phyloP scores from a whole-genome alignment of 1,140 invertebrate species.

The Sitophilus oryzae region DNA sequence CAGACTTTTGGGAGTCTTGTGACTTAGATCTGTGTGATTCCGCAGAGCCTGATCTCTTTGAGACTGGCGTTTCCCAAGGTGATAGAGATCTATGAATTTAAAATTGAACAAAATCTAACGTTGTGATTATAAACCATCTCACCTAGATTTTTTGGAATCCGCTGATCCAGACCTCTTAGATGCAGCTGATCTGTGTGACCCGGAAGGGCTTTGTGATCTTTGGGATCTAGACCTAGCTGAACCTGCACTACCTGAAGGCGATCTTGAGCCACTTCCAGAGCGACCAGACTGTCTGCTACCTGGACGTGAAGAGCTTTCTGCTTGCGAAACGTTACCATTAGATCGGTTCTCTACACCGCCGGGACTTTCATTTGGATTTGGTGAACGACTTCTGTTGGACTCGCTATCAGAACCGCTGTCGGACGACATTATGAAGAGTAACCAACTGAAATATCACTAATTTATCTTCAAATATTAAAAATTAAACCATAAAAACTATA shows the following conservation, averaged over 20 bases:
- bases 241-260: constrained; percentile 12
- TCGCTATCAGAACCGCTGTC: constrained; percentile 6
- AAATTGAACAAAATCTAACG: not conserved
- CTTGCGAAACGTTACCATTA: not conserved
- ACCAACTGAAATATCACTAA: too few species aligned
- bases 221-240: constrained; percentile 21
- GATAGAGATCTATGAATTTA: not conserved
- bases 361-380: not conserved
- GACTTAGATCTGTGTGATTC: constrained; percentile 31
- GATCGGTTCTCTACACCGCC: not conserved
- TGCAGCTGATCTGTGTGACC: constrained; percentile 21
- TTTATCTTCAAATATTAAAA: too few species aligned
- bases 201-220: constrained; percentile 15
- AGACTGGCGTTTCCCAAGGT: constrained; percentile 26
- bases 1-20: constrained; percentile 36
- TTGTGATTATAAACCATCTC: constrained; percentile 15
- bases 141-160: constrained; percentile 35
- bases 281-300: constrained; percentile 18
- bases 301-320: not conserved
- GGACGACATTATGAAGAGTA: too few species aligned
- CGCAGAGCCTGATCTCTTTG: constrained; percentile 30
- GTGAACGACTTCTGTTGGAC: not conserved
- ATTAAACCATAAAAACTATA: too few species aligned
- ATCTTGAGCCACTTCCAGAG: constrained; percentile 25
- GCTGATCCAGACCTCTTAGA: constrained; percentile 28